Conservation (phyloP, 2,797 vertebrate genomes). For the Petrocephalus schoutedeni region DNA sequence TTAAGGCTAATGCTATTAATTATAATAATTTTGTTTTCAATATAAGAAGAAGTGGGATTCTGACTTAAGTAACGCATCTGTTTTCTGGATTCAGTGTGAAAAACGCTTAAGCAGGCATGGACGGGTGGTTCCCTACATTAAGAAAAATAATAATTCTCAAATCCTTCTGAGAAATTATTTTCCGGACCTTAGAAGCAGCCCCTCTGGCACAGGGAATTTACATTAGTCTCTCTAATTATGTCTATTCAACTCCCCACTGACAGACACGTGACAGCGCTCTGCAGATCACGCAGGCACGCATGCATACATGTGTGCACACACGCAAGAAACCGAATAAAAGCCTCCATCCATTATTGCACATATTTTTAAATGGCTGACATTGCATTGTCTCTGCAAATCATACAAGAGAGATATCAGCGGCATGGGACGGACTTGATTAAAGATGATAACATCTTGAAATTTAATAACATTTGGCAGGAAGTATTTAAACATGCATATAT, state of each 20-base stretch:
- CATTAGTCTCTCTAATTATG: background rate
- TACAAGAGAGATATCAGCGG: background rate
- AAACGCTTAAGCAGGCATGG: background rate
- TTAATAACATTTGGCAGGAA: background rate
- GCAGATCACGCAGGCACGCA: background rate
- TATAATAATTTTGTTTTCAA: background rate
- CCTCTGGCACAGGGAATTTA: background rate
- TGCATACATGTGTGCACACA: background rate
- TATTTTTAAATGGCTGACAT: background rate
- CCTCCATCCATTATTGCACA: background rate
- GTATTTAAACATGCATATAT: background rate
- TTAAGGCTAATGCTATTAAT: background rate
- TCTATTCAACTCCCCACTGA: background rate
- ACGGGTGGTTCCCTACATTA: background rate
- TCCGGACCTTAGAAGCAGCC: background rate
- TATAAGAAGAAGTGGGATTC: background rate
- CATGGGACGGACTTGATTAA: background rate
- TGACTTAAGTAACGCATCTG: background rate
- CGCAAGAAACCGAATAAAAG: background rate
- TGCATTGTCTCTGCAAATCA: background rate
- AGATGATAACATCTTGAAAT: background rate
- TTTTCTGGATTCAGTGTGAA: background rate
- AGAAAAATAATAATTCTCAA: background rate
- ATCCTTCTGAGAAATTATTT: background rate
- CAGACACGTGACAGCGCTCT: background rate